Base-by-base conservation (phyloP, 2,113 vertebrate genomes). In the Pterocles burchelli region DNA sequence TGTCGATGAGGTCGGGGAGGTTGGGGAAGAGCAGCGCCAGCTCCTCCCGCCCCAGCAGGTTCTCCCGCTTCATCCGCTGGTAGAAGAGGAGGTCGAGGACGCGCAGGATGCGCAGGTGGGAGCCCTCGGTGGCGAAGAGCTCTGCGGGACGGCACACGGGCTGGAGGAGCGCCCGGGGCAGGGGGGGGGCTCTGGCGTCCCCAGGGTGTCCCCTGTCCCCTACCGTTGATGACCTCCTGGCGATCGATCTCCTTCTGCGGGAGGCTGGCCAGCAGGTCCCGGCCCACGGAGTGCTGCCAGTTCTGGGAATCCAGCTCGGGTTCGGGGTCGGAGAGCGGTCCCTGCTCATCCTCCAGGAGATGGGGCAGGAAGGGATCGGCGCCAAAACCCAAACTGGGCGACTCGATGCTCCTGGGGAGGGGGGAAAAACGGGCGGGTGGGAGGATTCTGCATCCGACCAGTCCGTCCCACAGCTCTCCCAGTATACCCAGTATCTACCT, bases 211-310 rank as follows among this genome's bases (percentile, higher is more conserved):
- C 46, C 46, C 46, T 5, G 13, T 48, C 62, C 34, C 76, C 66
- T 18, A 92, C 99, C 99, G 0, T 99, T 99, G 77, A 99, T 99
- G 79, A 99, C 99, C 10, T 99, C 99, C 88, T 99, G 99, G 10
- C 99, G 96, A 49, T 99, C 99, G 22, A 99, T 96, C 96, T 99
- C 99, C 33, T 97, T 98, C 26, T 98, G 97, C 7, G 96, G 96
- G 14, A 99, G 98, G 3, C 97, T 88, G 19, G 97, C 89, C 19
- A 99, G 98, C 22, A 98, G 97, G 5, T 99, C 98, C 29, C 98
- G 93, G 34, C 98, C 96, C 52, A 99, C 98, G 0, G 97, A 98
- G 61, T 99, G 99, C 97, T 99, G 99, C 99, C 99, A 99, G 98
- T 99, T 98, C 41, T 98, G 99, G 12, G 98, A 71, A 8, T 99